Conservation (phyloP, 2,113 vertebrate genomes). For the Cryptomyrus ogoouensis region DNA sequence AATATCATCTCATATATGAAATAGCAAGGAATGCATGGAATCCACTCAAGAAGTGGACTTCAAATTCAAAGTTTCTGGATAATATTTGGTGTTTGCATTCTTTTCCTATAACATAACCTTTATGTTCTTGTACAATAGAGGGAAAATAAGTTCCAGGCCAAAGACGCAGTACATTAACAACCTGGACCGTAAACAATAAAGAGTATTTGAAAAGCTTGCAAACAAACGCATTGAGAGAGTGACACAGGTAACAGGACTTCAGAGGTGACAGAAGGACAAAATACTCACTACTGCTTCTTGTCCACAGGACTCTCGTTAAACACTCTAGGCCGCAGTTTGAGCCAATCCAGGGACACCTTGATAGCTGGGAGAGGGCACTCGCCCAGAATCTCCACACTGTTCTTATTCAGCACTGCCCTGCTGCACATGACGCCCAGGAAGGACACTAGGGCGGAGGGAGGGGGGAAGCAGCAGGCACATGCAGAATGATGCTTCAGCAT, state of each 20-base stretch:
- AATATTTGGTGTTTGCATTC: not conserved
- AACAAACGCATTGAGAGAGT: conserved; percentile 25
- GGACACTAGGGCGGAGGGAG: conserved; percentile 68
- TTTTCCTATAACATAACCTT: not conserved
- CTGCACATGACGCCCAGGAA: conserved; percentile 92
- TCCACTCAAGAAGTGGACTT: not conserved
- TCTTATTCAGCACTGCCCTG: conserved; percentile 79
- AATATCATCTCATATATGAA: not conserved
- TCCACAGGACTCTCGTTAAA: conserved; percentile 82
- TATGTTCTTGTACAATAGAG: not conserved
- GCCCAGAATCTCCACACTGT: conserved; percentile 75
- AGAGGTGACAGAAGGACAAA: not conserved
- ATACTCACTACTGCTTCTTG: conserved; percentile 82
- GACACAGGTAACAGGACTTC: conserved; percentile 58
- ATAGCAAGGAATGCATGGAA: not conserved
- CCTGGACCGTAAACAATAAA: not conserved
- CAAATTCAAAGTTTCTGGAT: not conserved
- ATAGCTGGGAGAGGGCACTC: conserved; percentile 90
- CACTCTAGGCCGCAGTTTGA: conserved; percentile 78
- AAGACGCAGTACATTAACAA: not conserved
- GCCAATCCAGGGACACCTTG: conserved; percentile 96
- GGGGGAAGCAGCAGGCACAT: not conserved
- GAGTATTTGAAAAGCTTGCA: not conserved
- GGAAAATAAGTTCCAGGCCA: not conserved
- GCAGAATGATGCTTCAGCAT: not conserved